Evolutionary conservation across 2,888 invertebrate species (phyloP).

Genomic region (Perithous albicinctus): DNA sequence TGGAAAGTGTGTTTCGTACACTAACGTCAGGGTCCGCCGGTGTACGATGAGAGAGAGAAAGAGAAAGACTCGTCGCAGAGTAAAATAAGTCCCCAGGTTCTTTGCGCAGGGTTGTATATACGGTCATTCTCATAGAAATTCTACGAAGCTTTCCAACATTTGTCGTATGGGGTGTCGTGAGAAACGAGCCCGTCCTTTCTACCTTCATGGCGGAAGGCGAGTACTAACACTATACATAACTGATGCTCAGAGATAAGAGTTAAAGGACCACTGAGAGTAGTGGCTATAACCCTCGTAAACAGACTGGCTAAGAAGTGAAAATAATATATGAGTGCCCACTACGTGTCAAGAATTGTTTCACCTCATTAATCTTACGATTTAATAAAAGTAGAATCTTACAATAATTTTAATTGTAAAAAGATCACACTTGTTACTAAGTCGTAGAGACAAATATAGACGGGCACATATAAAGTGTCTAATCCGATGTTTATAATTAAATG

Average conservation of each 20-base stretch:
- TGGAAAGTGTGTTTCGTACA: constrained; percentile 31
- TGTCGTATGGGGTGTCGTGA: constrained; percentile 69
- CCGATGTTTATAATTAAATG: constrained; percentile 42
- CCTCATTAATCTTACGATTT: neutral
- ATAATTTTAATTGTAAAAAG: neutral
- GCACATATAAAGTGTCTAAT: constrained; percentile 19
- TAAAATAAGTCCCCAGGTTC: constrained; percentile 43
- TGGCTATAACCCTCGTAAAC: constrained; percentile 42
- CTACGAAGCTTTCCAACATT: constrained; percentile 71
- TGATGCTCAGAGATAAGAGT: constrained; percentile 72
- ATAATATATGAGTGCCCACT: constrained; percentile 46
- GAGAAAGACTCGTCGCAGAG: constrained; percentile 16
- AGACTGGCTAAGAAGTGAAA: constrained; percentile 30
- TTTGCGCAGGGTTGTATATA: constrained; percentile 26
- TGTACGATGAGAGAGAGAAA: constrained; percentile 10
- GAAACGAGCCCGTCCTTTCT: constrained; percentile 63
- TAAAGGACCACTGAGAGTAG: constrained; percentile 48
- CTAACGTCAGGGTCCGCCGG: neutral
- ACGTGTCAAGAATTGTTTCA: neutral
- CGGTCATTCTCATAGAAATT: constrained; percentile 76
- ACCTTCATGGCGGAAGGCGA: neutral
- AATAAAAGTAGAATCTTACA: too few relatives aligned
- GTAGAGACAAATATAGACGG: neutral
- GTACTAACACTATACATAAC: constrained; percentile 70
- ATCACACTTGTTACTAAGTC: too few relatives aligned